Evolutionary conservation across 1,140 invertebrate genomes (phyloP).

Genomic region (Hesperophylax magnus): DNA sequence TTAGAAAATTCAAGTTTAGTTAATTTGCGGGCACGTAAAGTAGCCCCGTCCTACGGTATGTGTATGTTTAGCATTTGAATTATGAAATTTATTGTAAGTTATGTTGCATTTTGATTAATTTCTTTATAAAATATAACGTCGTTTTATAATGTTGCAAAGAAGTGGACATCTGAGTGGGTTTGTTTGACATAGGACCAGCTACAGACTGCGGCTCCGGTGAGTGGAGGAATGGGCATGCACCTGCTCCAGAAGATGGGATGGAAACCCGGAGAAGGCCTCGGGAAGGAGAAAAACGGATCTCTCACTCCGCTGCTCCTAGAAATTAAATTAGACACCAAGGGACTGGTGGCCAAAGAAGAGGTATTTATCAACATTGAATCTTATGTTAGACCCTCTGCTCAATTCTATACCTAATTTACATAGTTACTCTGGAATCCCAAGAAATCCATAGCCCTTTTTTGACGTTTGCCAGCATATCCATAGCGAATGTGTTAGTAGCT

Average conservation of each 20-base stretch:
- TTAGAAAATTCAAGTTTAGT: too few relatives aligned
- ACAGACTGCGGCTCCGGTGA: slow-evolving; percentile 85
- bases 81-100: too few relatives aligned
- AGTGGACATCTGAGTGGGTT: neutral
- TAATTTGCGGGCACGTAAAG: too few relatives aligned
- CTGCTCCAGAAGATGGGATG: slow-evolving; percentile 98
- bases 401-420: too few relatives aligned
- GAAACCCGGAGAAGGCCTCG: slow-evolving; percentile 95
- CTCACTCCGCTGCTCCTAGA: slow-evolving; percentile 91
- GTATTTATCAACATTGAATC: slow-evolving; percentile 51
- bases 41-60: too few relatives aligned
- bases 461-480: too few relatives aligned
- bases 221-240: slow-evolving; percentile 95
- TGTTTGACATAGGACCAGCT: slow-evolving; percentile 83
- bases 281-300: slow-evolving; percentile 93
- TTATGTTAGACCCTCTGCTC: neutral
- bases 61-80: too few relatives aligned
- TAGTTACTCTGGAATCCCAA: too few relatives aligned
- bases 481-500: too few relatives aligned
- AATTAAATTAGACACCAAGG: slow-evolving; percentile 95
- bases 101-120: too few relatives aligned
- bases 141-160: neutral
- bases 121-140: neutral
- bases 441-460: too few relatives aligned
- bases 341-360: slow-evolving; percentile 82